These are phyloP conservation scores for Leguminivora glycinivorella DNA, from an alignment of 1,140 invertebrate genomes.

Conservation along the genomic window DNA sequence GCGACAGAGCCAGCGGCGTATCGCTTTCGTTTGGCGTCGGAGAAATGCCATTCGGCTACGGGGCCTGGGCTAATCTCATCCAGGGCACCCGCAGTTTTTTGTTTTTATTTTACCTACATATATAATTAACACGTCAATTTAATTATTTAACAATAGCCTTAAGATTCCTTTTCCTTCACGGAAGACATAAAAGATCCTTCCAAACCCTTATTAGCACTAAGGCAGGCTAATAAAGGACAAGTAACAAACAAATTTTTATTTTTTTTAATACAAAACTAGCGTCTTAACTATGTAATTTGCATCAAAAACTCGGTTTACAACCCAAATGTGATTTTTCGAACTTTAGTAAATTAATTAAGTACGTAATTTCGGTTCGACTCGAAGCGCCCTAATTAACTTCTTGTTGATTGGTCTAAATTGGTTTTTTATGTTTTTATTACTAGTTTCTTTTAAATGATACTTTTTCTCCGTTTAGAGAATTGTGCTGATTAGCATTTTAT, in stretches of 20 bases:
- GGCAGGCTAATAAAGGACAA: neutral
- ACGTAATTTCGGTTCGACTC: conserved; percentile 4
- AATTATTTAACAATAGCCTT: neutral
- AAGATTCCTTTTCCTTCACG: neutral
- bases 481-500: conserved; percentile 3
- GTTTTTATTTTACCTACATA: too few relatives aligned
- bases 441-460: neutral
- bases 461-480: neutral
- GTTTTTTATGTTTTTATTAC: conserved; percentile 33
- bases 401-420: conserved; percentile 34
- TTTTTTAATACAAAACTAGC: neutral
- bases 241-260: neutral
- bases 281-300: neutral
- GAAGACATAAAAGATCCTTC: neutral
- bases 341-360: conserved; percentile 11
- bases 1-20: too few relatives aligned
- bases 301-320: neutral
- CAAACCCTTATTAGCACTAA: neutral
- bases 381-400: conserved; percentile 27
- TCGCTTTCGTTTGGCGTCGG: too few relatives aligned
- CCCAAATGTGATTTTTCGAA: neutral
- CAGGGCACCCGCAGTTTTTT: too few relatives aligned
- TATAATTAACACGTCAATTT: neutral
- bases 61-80: too few relatives aligned
- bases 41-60: too few relatives aligned